Conservation (phyloP, 2,888 invertebrate genomes). For the Lordiphosa andalusiaca region DNA sequence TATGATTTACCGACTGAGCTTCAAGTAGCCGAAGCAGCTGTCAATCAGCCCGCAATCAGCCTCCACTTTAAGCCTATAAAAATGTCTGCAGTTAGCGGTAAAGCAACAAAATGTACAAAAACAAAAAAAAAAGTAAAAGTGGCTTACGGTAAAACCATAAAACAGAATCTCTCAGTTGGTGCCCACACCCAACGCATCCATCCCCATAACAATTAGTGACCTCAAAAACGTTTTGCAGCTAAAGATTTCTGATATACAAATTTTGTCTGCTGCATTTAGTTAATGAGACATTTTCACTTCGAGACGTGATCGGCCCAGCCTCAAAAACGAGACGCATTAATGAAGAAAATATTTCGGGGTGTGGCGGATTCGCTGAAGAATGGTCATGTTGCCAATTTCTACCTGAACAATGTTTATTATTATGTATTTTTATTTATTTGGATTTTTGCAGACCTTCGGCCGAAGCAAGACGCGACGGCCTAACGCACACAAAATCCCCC, state of each 20-base stretch:
- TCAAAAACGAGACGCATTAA: slow-evolving; percentile 3
- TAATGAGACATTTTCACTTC: slow-evolving; percentile 61
- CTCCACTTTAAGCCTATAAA: slow-evolving; percentile 68
- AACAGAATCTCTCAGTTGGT: slow-evolving; percentile 26
- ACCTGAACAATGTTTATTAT: slow-evolving; percentile 37
- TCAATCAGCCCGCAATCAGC: slow-evolving; percentile 69
- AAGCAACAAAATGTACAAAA: background rate
- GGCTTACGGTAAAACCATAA: slow-evolving; percentile 65
- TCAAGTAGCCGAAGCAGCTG: slow-evolving; percentile 69
- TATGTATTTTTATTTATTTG: slow-evolving; percentile 15
- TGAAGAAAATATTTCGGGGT: slow-evolving; percentile 10
- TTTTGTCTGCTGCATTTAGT: slow-evolving; percentile 64
- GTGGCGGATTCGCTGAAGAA: slow-evolving; percentile 51
- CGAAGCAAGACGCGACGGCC: slow-evolving; percentile 25
- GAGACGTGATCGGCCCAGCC: slow-evolving; percentile 45
- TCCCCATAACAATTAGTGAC: slow-evolving; percentile 60
- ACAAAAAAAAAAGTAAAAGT: slow-evolving; percentile 61
- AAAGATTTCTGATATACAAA: slow-evolving; percentile 39
- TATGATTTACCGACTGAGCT: slow-evolving; percentile 67
- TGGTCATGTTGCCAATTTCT: slow-evolving; percentile 62
- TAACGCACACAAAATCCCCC: slow-evolving; percentile 56
- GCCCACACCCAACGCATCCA: slow-evolving; percentile 37
- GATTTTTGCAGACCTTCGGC: slow-evolving; percentile 64
- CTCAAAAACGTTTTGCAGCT: slow-evolving; percentile 69
- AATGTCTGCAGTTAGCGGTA: slow-evolving; percentile 51